Conservation (phyloP, 2,888 invertebrate genomes). For the Hypercompe scribonia region DNA sequence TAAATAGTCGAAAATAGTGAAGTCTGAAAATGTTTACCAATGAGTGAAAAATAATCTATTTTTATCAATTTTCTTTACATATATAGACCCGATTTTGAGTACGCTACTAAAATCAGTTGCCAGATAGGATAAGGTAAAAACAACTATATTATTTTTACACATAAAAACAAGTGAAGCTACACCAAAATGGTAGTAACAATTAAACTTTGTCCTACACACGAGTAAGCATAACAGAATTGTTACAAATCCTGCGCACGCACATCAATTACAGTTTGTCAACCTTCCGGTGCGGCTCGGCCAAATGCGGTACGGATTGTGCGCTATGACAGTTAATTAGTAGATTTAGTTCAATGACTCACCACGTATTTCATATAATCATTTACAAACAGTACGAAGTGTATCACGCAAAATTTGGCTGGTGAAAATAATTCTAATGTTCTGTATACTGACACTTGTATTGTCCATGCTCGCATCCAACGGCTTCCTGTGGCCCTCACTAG, state of each 20-base stretch:
- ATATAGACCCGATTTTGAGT: too few species aligned
- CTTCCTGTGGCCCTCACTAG: too few species aligned
- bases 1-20: too few species aligned
- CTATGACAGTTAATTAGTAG: neutral
- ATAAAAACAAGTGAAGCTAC: neutral
- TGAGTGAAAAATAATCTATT: too few species aligned
- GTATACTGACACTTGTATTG: too few species aligned
- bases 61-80: too few species aligned
- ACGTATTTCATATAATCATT: neutral
- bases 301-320: slow-evolving; percentile 26
- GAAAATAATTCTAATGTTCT: too few species aligned
- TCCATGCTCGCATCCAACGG: too few species aligned
- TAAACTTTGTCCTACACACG: neutral
- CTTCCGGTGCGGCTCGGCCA: slow-evolving; percentile 43
- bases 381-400: neutral
- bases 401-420: neutral
- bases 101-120: neutral
- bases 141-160: too few species aligned
- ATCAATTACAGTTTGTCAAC: slow-evolving; percentile 42
- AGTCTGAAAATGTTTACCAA: too few species aligned
- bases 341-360: slow-evolving; percentile 5
- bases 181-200: neutral
- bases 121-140: too few species aligned
- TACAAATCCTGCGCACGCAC: slow-evolving; percentile 12
- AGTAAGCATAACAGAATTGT: neutral